These are phyloP conservation scores for Schlechtendalia chinensis DNA, from an alignment of 1,140 invertebrate species.

Conservation along the genomic window DNA sequence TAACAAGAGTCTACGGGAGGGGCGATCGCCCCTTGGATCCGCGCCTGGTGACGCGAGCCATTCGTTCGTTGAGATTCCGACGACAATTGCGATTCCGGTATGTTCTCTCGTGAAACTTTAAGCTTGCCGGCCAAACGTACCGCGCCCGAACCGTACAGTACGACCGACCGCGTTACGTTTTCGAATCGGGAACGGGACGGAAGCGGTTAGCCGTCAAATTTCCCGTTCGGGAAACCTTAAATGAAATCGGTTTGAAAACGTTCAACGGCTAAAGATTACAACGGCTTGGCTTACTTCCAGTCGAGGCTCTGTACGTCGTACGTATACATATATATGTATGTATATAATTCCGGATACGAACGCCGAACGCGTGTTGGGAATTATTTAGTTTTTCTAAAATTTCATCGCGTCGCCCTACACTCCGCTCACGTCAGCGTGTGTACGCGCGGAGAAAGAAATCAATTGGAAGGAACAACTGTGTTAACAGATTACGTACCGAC, in stretches of 20 bases:
- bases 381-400: constrained; percentile 13
- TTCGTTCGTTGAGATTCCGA: too few relatives aligned
- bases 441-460: not conserved
- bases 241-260: not conserved
- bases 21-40: too few relatives aligned
- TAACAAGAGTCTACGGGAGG: too few relatives aligned
- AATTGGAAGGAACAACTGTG: not conserved
- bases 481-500: not conserved
- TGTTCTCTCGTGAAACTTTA: too few relatives aligned
- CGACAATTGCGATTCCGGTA: too few relatives aligned
- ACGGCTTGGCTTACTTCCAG: not conserved
- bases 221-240: not conserved
- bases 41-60: too few relatives aligned
- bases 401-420: not conserved
- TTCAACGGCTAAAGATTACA: not conserved
- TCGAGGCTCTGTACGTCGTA: not conserved
- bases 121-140: too few relatives aligned
- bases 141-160: too few relatives aligned
- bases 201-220: too few relatives aligned
- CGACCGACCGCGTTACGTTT: too few relatives aligned
- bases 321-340: not conserved
- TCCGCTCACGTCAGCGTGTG: not conserved
- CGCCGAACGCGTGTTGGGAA: too few relatives aligned
- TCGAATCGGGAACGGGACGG: too few relatives aligned
- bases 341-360: not conserved